Conservation (phyloP, 1,140 invertebrate genomes). For the Antheraea pernyi region DNA sequence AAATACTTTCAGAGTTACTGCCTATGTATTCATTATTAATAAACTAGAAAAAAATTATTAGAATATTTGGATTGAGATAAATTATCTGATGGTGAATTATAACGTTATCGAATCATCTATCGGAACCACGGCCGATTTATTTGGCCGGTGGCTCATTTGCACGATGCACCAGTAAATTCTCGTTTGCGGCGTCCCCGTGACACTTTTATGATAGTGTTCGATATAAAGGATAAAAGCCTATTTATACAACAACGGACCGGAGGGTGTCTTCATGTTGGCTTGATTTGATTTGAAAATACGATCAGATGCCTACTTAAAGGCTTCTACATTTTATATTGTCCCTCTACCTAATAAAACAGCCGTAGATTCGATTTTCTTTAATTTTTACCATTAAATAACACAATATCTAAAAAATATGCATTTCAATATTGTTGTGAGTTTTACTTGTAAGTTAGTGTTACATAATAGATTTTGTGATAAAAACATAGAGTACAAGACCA, state of each 20-base stretch:
- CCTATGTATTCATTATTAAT: not conserved
- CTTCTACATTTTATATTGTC: not conserved
- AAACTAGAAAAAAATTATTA: not conserved
- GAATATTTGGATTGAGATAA: not conserved
- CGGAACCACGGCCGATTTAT: conserved; percentile 49
- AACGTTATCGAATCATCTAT: conserved; percentile 58
- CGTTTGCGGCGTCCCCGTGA: conserved; percentile 61
- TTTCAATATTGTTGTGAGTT: too few species aligned
- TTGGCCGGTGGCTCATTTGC: conserved; percentile 62
- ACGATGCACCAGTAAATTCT: conserved; percentile 64
- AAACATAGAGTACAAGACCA: too few species aligned
- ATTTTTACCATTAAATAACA: too few species aligned
- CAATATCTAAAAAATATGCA: too few species aligned
- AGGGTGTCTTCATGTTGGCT: not conserved
- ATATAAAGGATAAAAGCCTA: conserved; percentile 44
- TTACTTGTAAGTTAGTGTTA: too few species aligned
- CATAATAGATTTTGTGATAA: too few species aligned
- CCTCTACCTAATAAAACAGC: not conserved
- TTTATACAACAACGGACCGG: conserved; percentile 31
- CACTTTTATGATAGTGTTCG: conserved; percentile 66
- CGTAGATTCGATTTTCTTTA: too few species aligned
- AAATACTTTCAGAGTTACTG: not conserved
- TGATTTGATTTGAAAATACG: not conserved
- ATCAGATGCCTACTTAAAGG: not conserved
- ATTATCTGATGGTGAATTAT: conserved; percentile 50